Base-by-base conservation (phyloP, 2,888 invertebrate species). In the Mechanitis messenoides region DNA sequence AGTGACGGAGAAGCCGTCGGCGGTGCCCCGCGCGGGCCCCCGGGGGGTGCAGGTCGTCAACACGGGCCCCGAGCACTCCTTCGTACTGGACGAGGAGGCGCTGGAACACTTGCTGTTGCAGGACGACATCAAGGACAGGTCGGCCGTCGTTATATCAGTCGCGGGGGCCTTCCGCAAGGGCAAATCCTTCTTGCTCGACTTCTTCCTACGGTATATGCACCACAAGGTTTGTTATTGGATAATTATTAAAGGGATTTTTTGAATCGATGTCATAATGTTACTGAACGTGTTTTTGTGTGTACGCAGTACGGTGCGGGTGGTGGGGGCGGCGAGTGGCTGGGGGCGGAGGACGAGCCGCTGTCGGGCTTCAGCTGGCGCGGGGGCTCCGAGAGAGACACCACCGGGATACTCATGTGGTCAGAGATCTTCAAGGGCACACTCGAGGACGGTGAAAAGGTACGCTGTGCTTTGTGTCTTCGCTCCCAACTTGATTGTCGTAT, bases 121-220 rank as follows among this genome's bases (percentile, higher is more conserved):
- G 60, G 94, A 95, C 68, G 94, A 96, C 70, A 87, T 97, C 62
- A 94, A 93, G 77, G 96, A 97, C 81, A 92, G 96, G 65, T 93
- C 94, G 78, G 96, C 97, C 33, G 96, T 97, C 60, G 95, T 99
- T 47, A 93, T 99, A 5, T 98, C 98, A 2, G 98, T 99, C 47
- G 99, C 99, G 9, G 99, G 99, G 57, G 98, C 99, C 58, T 99
- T 99, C 86, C 93, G 99, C 45, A 99, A 99, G 89, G 99, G 99
- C 70, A 99, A 99, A 91, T 98, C 98, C 60, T 99, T 99, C 85
- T 92, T 99, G 65, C 92, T 99, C 38, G 98, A 99, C 87, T 99
- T 99, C 90, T 98, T 99, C 81, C 93, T 99, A 42, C 93, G 99
- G 74, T 99, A 97, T 80, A 93, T 99, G 92, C 93, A 95, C 81